phyloP scores from a whole-genome alignment of 2,113 vertebrate species.

The Todiramphus saurophagus region DNA sequence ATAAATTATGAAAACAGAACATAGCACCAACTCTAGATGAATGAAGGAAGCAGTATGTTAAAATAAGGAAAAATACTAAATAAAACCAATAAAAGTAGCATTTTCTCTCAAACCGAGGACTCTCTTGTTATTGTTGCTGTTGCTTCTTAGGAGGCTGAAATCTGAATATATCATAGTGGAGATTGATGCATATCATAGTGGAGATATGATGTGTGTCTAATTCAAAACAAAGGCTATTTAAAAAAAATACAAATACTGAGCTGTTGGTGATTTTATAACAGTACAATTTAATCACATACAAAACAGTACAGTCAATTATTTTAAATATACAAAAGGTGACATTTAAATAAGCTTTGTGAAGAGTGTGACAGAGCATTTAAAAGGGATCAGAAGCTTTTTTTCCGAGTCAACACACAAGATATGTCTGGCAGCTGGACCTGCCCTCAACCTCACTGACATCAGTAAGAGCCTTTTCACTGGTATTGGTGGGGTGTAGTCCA shows the following conservation, averaged over 20 bases:
- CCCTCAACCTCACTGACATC: not conserved
- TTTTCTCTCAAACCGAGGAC: not conserved
- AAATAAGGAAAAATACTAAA: not conserved
- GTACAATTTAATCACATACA: slow-evolving; percentile 12
- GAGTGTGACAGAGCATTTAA: not conserved
- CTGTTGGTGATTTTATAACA: not conserved
- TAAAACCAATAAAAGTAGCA: not conserved
- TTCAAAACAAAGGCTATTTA: not conserved
- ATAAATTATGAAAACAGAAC: not conserved
- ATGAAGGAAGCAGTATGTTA: not conserved
- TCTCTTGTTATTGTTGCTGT: not conserved
- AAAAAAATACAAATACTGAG: not conserved
- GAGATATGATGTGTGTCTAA: not conserved
- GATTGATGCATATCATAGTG: not conserved
- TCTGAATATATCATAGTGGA: not conserved
- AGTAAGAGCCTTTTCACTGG: not conserved
- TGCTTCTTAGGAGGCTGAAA: not conserved
- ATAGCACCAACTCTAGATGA: not conserved
- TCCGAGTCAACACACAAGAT: not conserved
- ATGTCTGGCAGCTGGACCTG: not conserved
- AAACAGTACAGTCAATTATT: not conserved
- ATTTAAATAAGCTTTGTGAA: not conserved
- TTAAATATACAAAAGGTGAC: not conserved
- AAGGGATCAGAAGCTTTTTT: not conserved
- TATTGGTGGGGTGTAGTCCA: accelerated